Evolutionary conservation across 2,113 vertebrate genomes (phyloP), one percentile per base, ranked within the genome.

Genomic region (Channa argus): DNA sequence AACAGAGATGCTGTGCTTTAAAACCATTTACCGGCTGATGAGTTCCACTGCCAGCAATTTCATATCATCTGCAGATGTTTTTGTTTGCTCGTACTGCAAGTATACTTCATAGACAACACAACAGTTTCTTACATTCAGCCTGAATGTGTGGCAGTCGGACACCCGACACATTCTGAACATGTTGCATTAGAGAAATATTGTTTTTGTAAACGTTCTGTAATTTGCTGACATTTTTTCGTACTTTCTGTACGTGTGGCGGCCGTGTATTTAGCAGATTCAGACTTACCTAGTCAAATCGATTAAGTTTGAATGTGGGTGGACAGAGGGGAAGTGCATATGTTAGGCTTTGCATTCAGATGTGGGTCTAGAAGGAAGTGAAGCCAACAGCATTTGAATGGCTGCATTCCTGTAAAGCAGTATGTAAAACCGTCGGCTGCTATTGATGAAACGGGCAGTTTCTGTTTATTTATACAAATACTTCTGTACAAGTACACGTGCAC

Each of bases 331-430:
- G 70, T 13, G 5, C 67, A 52, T 54, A 50, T 60, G 63, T 79
- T 36, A 82, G 59, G 37, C 44, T 73, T 70, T 80, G 66, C 58
- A 71, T 83, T 81, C 9, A 39, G 63, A 36, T 63, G 56, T 36
- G 53, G 59, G 47, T 52, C 54, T 39, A 55, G 69, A 50, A 63
- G 67, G 71, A 80, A 68, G 51, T 56, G 13, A 7, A 9, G 39
- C 60, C 34, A 56, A 36, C 44, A 15, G 24, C 0, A 60, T 82
- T 63, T 79, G 62, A 83, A 77, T 84, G 62, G 56, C 82, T 46
- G 6, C 2, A 52, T 63, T 66, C 59, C 41, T 62, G 9, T 62
- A 58, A 36, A 72, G 44, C 41, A 47, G 38, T 44, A 58, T 73
- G 43, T 66, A 61, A 79, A 84, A 43, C 7, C 59, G 24, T 15